Evolutionary conservation across 2,888 invertebrate species (phyloP).

Genomic region (Acrocyrtus sp.): DNA sequence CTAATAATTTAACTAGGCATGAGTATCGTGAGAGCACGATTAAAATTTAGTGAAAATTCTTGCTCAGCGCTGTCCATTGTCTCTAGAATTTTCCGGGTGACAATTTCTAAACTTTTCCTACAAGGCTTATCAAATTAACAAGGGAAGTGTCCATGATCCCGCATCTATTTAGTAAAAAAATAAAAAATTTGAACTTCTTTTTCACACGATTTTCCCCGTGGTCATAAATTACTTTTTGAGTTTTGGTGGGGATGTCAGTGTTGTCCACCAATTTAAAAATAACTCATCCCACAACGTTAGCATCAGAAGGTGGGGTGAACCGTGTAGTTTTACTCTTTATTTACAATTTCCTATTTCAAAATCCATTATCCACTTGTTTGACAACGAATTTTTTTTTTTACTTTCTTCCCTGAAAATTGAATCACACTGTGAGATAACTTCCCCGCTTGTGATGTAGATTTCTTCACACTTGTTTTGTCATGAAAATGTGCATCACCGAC

Average conservation of each 20-base stretch:
- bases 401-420: too few species aligned
- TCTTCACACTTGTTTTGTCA: slow-evolving; percentile 46
- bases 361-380: too few species aligned
- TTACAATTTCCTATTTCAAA: too few species aligned
- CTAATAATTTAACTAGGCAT: too few species aligned
- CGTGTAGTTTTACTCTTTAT: too few species aligned
- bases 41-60: too few species aligned
- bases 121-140: slow-evolving; percentile 35
- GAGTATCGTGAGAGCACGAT: too few species aligned
- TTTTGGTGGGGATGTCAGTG: background rate
- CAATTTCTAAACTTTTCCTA: background rate
- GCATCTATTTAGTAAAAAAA: slow-evolving; percentile 36
- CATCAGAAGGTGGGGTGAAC: too few species aligned
- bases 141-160: slow-evolving; percentile 32
- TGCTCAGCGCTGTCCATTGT: too few species aligned
- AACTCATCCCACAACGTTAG: background rate
- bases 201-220: slow-evolving; percentile 32
- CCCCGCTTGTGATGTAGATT: slow-evolving; percentile 20
- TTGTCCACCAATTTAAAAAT: background rate
- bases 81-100: too few species aligned
- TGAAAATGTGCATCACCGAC: slow-evolving; percentile 38
- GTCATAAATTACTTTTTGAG: slow-evolving; percentile 14
- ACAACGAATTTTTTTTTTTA: too few species aligned
- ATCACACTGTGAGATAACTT: slow-evolving; percentile 25
- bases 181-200: slow-evolving; percentile 3